Percentiles rank a stretch among this genome's conserved stretches.
phyloP scores from a whole-genome alignment of 1,140 invertebrate genomes.

The Cydia amplana region DNA sequence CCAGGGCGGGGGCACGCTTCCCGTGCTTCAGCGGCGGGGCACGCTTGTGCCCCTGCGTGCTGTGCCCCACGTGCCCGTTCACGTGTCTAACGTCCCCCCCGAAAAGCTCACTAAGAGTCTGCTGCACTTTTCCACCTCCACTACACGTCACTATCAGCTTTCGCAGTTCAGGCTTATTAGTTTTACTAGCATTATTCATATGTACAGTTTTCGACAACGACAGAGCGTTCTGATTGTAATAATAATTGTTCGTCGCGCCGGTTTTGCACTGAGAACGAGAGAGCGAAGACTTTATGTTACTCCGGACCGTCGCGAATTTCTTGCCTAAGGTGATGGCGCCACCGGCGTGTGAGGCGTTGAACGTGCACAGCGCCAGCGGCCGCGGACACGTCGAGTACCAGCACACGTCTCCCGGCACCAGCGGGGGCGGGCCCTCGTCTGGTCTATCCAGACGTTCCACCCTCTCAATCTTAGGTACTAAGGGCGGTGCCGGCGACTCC shows the following conservation, averaged over 20 bases:
- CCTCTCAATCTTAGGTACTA: background rate
- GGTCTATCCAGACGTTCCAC: constrained; percentile 39
- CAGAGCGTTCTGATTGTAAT: constrained; percentile 56
- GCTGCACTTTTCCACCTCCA: constrained; percentile 55
- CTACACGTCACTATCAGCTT: constrained; percentile 74
- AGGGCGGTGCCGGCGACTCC: constrained; percentile 41
- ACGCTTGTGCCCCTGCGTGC: constrained; percentile 40
- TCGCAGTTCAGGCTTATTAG: constrained; percentile 71
- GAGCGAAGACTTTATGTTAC: constrained; percentile 71
- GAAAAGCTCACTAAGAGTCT: constrained; percentile 63
- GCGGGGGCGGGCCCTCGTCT: constrained; percentile 52
- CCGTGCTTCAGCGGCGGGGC: constrained; percentile 48
- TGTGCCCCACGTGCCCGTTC: constrained; percentile 58
- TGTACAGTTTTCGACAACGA: constrained; percentile 68
- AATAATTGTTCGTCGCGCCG: constrained; percentile 56
- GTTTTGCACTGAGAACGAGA: constrained; percentile 58
- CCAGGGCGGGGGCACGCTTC: constrained; percentile 58
- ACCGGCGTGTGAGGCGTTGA: constrained; percentile 72
- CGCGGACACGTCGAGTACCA: constrained; percentile 72
- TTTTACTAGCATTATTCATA: constrained; percentile 65
- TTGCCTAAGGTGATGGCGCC: constrained; percentile 69
- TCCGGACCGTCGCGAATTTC: constrained; percentile 71
- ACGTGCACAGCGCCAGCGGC: constrained; percentile 75
- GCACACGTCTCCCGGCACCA: constrained; percentile 66
- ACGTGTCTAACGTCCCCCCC: constrained; percentile 53